Conservation (phyloP, 2,888 invertebrate genomes). For the Pogonocherus hispidulus region DNA sequence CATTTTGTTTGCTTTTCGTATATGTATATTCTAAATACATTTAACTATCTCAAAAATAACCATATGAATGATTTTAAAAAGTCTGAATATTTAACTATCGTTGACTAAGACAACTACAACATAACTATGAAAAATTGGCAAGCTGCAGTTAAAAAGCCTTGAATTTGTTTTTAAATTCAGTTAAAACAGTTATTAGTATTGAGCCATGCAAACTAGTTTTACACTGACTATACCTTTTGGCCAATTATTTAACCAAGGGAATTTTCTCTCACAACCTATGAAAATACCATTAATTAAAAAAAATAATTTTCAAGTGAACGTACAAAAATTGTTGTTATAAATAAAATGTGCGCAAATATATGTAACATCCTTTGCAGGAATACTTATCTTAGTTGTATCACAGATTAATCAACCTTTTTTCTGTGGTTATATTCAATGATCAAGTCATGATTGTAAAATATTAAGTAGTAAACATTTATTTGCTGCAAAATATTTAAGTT, state of each 20-base stretch:
- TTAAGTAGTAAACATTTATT: too few relatives aligned
- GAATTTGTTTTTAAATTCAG: background rate
- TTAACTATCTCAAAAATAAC: too few relatives aligned
- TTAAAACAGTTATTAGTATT: background rate
- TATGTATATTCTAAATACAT: background rate
- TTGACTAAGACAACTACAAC: background rate
- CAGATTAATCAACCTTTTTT: too few relatives aligned
- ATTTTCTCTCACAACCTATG: background rate
- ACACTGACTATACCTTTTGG: constrained; percentile 1
- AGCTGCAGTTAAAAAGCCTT: constrained; percentile 3
- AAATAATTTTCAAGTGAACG: too few relatives aligned
- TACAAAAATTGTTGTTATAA: too few relatives aligned
- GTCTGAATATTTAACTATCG: constrained; percentile 11
- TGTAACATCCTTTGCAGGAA: too few relatives aligned
- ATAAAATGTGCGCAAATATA: too few relatives aligned
- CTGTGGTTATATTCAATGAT: too few relatives aligned
- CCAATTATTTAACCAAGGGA: background rate
- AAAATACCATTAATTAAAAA: background rate
- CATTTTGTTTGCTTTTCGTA: background rate
- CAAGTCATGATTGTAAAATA: too few relatives aligned
- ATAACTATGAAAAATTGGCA: background rate
- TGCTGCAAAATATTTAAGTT: too few relatives aligned
- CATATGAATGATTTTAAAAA: too few relatives aligned
- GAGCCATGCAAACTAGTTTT: background rate
- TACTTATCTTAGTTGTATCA: too few relatives aligned